phyloP scores from a whole-genome alignment of 2,888 invertebrate species.

The Drosophila demipolita region DNA sequence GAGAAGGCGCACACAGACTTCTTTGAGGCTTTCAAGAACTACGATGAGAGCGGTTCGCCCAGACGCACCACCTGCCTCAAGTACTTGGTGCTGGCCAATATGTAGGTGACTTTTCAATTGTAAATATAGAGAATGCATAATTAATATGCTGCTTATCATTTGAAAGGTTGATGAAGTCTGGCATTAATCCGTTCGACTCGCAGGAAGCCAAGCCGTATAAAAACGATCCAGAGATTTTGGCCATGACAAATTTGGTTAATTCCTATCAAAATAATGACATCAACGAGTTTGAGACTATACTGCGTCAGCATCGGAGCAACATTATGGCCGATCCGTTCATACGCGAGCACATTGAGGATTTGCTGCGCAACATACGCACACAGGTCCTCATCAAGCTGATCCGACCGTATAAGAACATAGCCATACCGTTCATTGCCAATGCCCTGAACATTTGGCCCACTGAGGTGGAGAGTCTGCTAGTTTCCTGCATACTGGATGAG shows the following conservation, averaged over 20 bases:
- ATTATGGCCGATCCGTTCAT: slow-evolving; percentile 99
- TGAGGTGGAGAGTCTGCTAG: slow-evolving; percentile 98
- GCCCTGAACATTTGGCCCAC: slow-evolving; percentile 96
- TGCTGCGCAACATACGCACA: slow-evolving; percentile 97
- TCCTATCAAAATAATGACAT: slow-evolving; percentile 99
- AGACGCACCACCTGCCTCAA: slow-evolving; percentile 98
- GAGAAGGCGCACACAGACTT: slow-evolving; percentile 99
- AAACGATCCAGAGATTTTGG: slow-evolving; percentile 99
- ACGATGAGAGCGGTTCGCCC: slow-evolving; percentile 99
- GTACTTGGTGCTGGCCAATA: slow-evolving; percentile 98
- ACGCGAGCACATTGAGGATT: slow-evolving; percentile 98
- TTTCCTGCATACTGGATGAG: slow-evolving; percentile 99
- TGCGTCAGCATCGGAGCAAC: slow-evolving; percentile 96
- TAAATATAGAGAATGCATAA: accelerated
- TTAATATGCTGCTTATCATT: slow-evolving; percentile 21
- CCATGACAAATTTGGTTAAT: slow-evolving; percentile 99
- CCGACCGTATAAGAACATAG: slow-evolving; percentile 98
- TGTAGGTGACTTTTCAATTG: slow-evolving; percentile 87
- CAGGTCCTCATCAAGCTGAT: slow-evolving; percentile 98
- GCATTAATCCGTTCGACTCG: slow-evolving; percentile 99
- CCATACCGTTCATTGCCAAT: slow-evolving; percentile 98
- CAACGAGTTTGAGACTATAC: slow-evolving; percentile 98
- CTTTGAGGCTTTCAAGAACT: slow-evolving; percentile 99
- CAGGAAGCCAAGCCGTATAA: slow-evolving; percentile 99
- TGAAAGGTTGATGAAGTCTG: slow-evolving; percentile 98